Base-by-base conservation (phyloP, 2,113 vertebrate genomes). In the Carlito syrichta region DNA sequence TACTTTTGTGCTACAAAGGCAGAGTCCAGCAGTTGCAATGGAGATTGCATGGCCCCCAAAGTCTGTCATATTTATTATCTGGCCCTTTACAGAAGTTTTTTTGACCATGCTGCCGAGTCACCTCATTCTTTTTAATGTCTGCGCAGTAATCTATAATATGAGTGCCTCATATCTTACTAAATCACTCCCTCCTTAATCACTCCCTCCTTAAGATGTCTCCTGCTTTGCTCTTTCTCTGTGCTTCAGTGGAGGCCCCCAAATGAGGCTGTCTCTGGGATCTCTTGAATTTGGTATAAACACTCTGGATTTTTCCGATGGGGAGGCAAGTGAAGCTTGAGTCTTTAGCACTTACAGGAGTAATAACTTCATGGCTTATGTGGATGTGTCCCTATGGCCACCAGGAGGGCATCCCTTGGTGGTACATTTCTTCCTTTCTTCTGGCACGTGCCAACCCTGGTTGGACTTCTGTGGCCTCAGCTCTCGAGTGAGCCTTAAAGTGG, bases 311-410 rank as follows among this genome's bases (percentile, higher is more conserved):
- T 66, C 68, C 40, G 32, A n/a, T 89, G 32, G n/a, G 43, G 27
- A 27, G 8, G 2, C 0, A 3, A 2, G 6, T 16, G 8, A 56
- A 52, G 22, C 20, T 25, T 48, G 25, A 27, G n/a, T 25, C 35
- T 74, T 56, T 35, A 43, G 4, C 1, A 10, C 10, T 35, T 35
- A 5, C 8, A 4, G 23, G 4, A 19, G 6, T 8, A 5, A 5
- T 32, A 69, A 27, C 56, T 35, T 17, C 3, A 0, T 63, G 43
- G n/a, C 32, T 0, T 50, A 1, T n/a, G 58, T 8, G 5, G 5
- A 3, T 54, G 7, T 68, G 50, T 19, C 54, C 71, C 32, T 77
- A 30, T 23, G 81, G 23, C 3, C 66, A 3, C 30, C 54, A 4
- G 4, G 25, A 38, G 35, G 25, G 35, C 1, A 19, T 45, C 68